Evolutionary conservation across 2,888 invertebrate genomes (phyloP).

Genomic region (Drosophila neotestacea): DNA sequence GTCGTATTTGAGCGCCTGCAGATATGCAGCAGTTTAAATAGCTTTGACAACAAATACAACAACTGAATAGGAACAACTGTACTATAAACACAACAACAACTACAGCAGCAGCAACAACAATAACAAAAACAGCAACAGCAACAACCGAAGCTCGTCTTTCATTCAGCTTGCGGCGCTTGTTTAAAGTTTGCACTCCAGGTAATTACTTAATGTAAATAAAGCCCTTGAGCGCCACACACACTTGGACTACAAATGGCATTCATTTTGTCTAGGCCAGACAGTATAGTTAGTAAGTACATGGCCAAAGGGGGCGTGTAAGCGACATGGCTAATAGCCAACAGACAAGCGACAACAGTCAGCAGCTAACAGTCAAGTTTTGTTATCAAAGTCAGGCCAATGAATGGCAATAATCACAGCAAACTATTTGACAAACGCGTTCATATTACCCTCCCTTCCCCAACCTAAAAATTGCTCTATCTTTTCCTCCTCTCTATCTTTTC

Average conservation of each 20-base stretch:
- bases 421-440: constrained; percentile 39
- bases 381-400: constrained; percentile 62
- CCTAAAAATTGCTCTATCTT: neutral
- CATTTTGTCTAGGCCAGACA: constrained; percentile 28
- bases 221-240: constrained; percentile 45
- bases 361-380: constrained; percentile 43
- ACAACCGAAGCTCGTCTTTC: constrained; percentile 8
- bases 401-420: constrained; percentile 70
- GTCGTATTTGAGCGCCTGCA: constrained; percentile 38
- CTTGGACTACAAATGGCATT: constrained; percentile 63
- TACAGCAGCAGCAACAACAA: constrained; percentile 1
- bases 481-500: neutral
- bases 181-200: constrained; percentile 56
- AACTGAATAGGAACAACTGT: neutral
- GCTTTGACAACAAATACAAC: constrained; percentile 22
- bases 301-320: neutral
- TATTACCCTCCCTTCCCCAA: neutral
- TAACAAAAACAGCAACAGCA: neutral
- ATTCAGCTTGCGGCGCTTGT: constrained; percentile 42
- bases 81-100: constrained; percentile 9
- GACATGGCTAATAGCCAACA: constrained; percentile 38
- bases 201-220: constrained; percentile 74
- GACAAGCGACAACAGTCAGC: constrained; percentile 21
- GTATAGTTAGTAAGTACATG: neutral
- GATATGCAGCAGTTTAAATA: constrained; percentile 51